A percentile compares a stretch with the other conserved stretches of the same genome.
These are phyloP conservation scores for Tympanoctomys barrerae DNA, from an alignment of 2,797 vertebrate species.

Conservation along the genomic window DNA sequence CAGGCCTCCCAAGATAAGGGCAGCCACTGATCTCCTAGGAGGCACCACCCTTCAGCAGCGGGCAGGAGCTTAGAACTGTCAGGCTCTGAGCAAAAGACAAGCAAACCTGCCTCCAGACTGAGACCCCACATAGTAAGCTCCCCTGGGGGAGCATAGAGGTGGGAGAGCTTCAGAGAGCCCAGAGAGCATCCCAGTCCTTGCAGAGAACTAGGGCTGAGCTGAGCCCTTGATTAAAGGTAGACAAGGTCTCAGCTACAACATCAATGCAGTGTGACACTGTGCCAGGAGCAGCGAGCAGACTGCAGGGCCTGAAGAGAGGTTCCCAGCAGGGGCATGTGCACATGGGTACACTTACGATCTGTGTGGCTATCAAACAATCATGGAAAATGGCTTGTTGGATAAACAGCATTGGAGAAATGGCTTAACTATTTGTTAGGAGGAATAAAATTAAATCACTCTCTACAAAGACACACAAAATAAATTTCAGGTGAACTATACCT, in stretches of 20 bases:
- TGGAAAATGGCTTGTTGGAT: not conserved
- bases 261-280: too few relatives aligned
- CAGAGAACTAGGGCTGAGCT: not conserved
- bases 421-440: not conserved
- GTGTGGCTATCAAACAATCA: accelerated
- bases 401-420: not conserved
- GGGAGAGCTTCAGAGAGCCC: too few relatives aligned
- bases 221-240: not conserved
- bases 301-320: not conserved
- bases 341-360: accelerated
- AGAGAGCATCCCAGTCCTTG: not conserved
- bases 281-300: not conserved
- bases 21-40: not conserved
- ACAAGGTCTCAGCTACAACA: not conserved
- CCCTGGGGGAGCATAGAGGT: not conserved
- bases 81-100: accelerated
- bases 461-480: not conserved
- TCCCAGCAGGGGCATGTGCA: accelerated
- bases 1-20: not conserved
- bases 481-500: not conserved
- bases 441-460: not conserved
- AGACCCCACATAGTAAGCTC: not conserved
- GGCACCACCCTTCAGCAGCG: not conserved
- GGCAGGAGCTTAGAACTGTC: accelerated
- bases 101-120: too few relatives aligned